Conservation (phyloP, 2,113 vertebrate genomes). For the Serilophus lunatus region DNA sequence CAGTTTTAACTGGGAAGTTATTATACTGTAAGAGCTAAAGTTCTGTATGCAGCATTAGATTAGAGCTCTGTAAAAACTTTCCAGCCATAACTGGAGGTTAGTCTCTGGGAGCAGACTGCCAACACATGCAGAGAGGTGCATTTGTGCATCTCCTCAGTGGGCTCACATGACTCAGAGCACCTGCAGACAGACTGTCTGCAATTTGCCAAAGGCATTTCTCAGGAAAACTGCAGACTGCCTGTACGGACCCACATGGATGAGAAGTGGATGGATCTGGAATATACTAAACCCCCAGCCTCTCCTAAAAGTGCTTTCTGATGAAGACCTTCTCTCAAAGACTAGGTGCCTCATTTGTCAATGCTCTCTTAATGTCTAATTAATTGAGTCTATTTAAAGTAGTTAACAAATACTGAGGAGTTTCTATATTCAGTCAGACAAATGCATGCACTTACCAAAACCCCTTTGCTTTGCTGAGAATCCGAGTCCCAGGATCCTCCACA, state of each 20-base stretch:
- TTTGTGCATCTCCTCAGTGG: background rate
- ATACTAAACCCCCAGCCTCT: background rate
- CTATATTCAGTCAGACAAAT: background rate
- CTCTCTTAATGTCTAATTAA: background rate
- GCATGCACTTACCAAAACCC: slow-evolving; percentile 12
- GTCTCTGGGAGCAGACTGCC: background rate
- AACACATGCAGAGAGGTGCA: background rate
- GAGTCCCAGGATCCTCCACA: background rate
- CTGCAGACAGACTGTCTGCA: background rate
- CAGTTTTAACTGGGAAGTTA: background rate
- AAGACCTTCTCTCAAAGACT: background rate
- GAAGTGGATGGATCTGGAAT: background rate
- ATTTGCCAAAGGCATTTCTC: background rate
- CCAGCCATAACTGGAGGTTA: background rate
- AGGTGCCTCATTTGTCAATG: background rate
- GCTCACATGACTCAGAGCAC: background rate
- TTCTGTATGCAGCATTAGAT: background rate
- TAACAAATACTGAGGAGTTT: background rate
- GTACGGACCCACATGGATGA: background rate
- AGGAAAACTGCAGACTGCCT: background rate
- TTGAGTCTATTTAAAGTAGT: background rate
- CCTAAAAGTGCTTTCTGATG: background rate
- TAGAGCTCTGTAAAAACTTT: background rate
- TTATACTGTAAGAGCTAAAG: background rate
- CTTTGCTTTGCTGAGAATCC: background rate